phyloP scores from a whole-genome alignment of 2,113 vertebrate genomes.

The Mugil cephalus region DNA sequence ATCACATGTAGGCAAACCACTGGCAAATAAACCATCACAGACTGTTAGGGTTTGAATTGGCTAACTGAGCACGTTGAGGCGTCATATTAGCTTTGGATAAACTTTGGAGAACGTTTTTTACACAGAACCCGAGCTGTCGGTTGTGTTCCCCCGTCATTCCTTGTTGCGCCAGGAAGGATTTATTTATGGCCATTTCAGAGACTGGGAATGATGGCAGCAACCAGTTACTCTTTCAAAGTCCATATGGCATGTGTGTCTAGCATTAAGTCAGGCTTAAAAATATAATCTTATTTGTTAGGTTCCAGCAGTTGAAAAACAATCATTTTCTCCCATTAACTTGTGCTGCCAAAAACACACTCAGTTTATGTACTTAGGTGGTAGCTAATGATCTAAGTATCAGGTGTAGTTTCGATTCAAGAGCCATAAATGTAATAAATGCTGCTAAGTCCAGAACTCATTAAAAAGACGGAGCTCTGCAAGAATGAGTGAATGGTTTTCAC shows the following conservation, averaged over 20 bases:
- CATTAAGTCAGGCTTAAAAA: not conserved
- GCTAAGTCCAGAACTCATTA: too few species aligned
- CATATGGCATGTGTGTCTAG: not conserved
- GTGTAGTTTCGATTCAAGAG: too few species aligned
- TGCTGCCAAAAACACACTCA: too few species aligned
- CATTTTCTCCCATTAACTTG: too few species aligned
- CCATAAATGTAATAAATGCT: too few species aligned
- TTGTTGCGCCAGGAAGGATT: conserved; percentile 6
- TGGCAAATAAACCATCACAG: not conserved
- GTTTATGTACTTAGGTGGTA: too few species aligned
- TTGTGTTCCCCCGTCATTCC: not conserved
- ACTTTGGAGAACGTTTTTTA: not conserved
- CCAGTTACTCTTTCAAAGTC: not conserved
- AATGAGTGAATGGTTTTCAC: too few species aligned
- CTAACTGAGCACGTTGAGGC: not conserved
- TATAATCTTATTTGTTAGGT: not conserved
- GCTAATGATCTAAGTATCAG: too few species aligned
- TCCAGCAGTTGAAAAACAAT: too few species aligned
- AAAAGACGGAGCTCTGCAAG: too few species aligned
- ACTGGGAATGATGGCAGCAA: not conserved
- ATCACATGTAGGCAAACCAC: conserved; percentile 1
- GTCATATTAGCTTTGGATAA: conserved; percentile 8
- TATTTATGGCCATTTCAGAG: not conserved
- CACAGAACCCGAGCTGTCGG: not conserved
- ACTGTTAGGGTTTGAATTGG: conserved; percentile 15